Evolutionary conservation across 2,888 invertebrate species (phyloP), one percentile per base, ranked within the genome.

Genomic region (Sylvicola fuscatus): DNA sequence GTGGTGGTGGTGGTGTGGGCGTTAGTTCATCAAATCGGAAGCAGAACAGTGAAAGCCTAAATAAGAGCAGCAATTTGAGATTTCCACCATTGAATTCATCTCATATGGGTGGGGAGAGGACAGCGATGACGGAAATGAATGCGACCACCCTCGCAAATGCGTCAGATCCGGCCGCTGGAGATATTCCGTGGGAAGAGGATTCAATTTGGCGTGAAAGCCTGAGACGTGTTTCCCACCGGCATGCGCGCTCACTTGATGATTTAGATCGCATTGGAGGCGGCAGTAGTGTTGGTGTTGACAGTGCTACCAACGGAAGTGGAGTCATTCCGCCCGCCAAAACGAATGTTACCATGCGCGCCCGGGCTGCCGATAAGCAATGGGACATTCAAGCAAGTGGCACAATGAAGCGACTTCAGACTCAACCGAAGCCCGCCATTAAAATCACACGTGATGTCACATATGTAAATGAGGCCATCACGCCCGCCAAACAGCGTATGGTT

Each of bases 111-210:
- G 21, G 5, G 21, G 21, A 6, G 21, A 21, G 4, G 21, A 21
- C 8, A 8, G 8, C 8, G 21, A 21, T 21, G 21, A 21, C 21
- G 21, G 38, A 38, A 15, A 27, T 15, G 13, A 32, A 26, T 14
- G 17, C 30, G 10, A 13, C 27, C 7, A 14, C 16, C 4, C 28
- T 14, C 6, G 26, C 35, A 11, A 36, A 33, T 27, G 38, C 33
- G 37, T 33, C 37, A 37, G 30, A 28, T 34, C 39, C 14, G 28
- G 61, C 60, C 39, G 68, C 68, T 47, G 76, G 74, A 34, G 77
- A 77, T 47, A 72, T 76, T 51, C 66, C 79, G 28, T 83, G 82
- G 82, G 83, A 82, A 49, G 81, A 84, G 56, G 83, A 84, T 56
- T 61, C 70, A 6, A 59, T 82, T 21, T 84, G 84, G 84, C 65